Evolutionary conservation across 2,888 invertebrate species (phyloP).

Genomic region (Papilio demoleus): DNA sequence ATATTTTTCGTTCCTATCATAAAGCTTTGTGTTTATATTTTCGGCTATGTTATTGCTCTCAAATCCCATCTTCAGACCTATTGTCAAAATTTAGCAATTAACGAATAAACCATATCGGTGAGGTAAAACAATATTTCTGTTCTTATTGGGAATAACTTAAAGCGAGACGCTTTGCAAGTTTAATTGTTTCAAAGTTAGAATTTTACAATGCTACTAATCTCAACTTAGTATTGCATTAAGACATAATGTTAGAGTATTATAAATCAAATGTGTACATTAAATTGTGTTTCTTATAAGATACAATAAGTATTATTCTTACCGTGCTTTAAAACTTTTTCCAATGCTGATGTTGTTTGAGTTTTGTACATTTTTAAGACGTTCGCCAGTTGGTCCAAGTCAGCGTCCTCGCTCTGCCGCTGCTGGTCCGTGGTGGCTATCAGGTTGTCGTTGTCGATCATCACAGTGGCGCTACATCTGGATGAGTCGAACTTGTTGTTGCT

Average conservation of each 20-base stretch:
- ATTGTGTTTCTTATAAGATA: not conserved
- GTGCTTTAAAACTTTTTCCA: conserved; percentile 16
- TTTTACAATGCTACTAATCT: not conserved
- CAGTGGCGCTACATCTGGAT: not conserved
- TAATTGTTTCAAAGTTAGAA: not conserved
- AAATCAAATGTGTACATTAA: not conserved
- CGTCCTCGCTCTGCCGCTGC: conserved; percentile 6
- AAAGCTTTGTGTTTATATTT: conserved; percentile 12
- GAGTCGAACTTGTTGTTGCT: not conserved
- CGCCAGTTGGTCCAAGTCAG: conserved; percentile 18
- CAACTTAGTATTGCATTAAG: not conserved
- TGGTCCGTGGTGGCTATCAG: not conserved
- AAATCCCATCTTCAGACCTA: conserved; percentile 10
- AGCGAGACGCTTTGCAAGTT: no score
- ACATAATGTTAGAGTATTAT: not conserved
- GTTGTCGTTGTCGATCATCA: not conserved
- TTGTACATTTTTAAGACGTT: conserved; percentile 23
- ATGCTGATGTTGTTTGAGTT: conserved; percentile 8
- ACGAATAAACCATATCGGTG: not conserved
- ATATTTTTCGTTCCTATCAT: conserved; percentile 18
- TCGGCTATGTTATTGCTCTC: conserved; percentile 11
- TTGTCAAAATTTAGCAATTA: conserved; percentile 10
- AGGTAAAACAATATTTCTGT: not conserved
- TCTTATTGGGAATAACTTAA: not conserved
- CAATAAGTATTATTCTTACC: conserved; percentile 1